Conservation (phyloP, 1,140 invertebrate species). For the Bombus pascuorum region DNA sequence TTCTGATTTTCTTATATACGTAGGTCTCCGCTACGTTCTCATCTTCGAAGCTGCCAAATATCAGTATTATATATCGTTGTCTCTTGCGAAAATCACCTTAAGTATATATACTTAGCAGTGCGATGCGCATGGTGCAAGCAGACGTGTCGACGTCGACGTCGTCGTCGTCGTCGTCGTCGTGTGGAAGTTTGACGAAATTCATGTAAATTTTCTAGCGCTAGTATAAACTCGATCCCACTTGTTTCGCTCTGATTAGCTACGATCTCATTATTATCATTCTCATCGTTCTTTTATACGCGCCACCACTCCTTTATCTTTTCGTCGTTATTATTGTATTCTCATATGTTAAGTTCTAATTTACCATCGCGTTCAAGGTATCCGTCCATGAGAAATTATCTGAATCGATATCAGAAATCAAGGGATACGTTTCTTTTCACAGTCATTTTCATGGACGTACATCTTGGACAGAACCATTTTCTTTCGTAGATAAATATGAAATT, state of each 20-base stretch:
- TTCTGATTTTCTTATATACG: neutral
- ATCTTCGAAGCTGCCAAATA: conserved; percentile 12
- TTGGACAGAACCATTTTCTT: conserved; percentile 26
- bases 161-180: conserved; percentile 30
- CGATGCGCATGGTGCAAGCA: conserved; percentile 32
- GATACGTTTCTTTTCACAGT: neutral
- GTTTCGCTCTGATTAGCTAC: conserved; percentile 15
- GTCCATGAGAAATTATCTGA: neutral
- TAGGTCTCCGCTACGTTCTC: neutral
- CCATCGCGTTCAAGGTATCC: conserved; percentile 6
- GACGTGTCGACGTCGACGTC: conserved; percentile 11
- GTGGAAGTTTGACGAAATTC: neutral
- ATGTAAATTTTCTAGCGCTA: neutral
- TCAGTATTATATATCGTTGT: neutral
- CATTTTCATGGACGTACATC: neutral
- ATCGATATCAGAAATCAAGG: neutral
- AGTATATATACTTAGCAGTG: neutral
- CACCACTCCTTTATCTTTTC: conserved; percentile 35
- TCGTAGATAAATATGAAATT: conserved; percentile 47
- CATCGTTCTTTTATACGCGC: conserved; percentile 17
- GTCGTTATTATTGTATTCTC: conserved; percentile 49
- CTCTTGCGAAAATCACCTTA: neutral
- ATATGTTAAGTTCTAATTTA: conserved; percentile 29
- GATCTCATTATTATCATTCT: conserved; percentile 23
- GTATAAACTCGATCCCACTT: conserved; percentile 17